Percentiles rank a stretch among this genome's conserved stretches.
Evolutionary conservation across 2,797 vertebrate genomes (phyloP).

Genomic region (Amazona ochrocephala): DNA sequence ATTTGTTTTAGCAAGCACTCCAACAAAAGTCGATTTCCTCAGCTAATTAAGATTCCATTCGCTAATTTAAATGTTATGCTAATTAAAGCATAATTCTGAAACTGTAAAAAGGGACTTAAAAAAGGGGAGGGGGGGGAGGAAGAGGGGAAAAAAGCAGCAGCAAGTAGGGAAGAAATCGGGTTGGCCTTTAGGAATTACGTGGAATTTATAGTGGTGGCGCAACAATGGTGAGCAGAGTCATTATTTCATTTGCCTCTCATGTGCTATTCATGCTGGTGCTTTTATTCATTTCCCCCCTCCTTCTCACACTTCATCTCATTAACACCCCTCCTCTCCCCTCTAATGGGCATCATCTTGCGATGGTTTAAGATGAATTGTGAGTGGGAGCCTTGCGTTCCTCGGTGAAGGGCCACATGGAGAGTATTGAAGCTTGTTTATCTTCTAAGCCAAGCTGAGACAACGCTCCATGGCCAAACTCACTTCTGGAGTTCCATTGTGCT

Average conservation of each 20-base stretch:
- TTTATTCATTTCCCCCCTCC: slow-evolving; percentile 42
- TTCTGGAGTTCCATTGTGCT: not conserved
- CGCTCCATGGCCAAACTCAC: not conserved
- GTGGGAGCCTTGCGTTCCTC: slow-evolving; percentile 45
- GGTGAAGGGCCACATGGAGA: slow-evolving; percentile 43
- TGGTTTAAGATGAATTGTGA: slow-evolving; percentile 69
- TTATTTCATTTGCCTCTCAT: slow-evolving; percentile 74
- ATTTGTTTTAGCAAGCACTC: slow-evolving; percentile 84
- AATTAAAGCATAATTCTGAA: slow-evolving; percentile 83
- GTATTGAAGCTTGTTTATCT: slow-evolving; percentile 27
- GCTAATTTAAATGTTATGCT: slow-evolving; percentile 85
- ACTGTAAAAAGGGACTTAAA: slow-evolving; percentile 74
- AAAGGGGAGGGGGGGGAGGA: not conserved
- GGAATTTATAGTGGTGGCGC: slow-evolving; percentile 71
- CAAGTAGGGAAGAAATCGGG: slow-evolving; percentile 52
- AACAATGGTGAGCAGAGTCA: slow-evolving; percentile 72
- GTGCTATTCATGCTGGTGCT: slow-evolving; percentile 51
- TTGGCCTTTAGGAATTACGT: slow-evolving; percentile 79
- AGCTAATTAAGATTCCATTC: slow-evolving; percentile 83
- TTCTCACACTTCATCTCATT: slow-evolving; percentile 72
- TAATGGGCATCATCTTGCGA: slow-evolving; percentile 66
- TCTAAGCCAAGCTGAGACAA: not conserved
- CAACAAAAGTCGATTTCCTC: slow-evolving; percentile 84
- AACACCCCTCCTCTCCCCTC: slow-evolving; percentile 53
- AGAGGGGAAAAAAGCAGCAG: slow-evolving; percentile 41